Evolutionary conservation across 2,113 vertebrate species (phyloP), one percentile per base, ranked within the genome.

Genomic region (Myiozetetes cayanensis): DNA sequence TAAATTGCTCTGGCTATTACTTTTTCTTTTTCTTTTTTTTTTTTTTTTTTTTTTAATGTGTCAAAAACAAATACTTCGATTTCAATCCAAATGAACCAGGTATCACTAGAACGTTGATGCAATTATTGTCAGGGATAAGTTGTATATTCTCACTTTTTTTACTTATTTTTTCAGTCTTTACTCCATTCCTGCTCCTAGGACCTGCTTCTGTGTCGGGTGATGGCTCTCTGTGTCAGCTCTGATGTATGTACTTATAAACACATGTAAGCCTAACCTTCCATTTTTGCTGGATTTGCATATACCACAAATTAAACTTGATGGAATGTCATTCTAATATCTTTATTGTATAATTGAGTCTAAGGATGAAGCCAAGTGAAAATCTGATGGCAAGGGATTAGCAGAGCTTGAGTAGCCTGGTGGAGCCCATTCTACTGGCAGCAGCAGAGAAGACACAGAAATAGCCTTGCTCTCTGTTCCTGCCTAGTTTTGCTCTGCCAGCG

Each of bases 181-280:
- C 27, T 75, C 43, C 12, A 41, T 72, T 87, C 43, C 14, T 65
- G 13, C 13, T 84, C 30, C 23, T 52, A 50, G 5, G 49, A 67
- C 30, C 39, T 59, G 13, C 8, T 41, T 30, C 49, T 52, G 8
- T 44, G 46, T 2, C 9, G 28, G 16, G 4, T 61, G 76, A 19
- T 2, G 3, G 5, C 24, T 82, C 14, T 47, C 46, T 62, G 5
- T 44, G 53, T 52, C 10, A 2, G 6, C 44, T 73, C 25, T 23
- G 31, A 27, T 17, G 4, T 28, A 14, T 0, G 0, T 56, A 18
- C 14, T 63, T 35, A 43, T 2, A 89, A 74, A 65, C 7, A 35
- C 31, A 53, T 6, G 4, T 9, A 72, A 47, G 27, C 23, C 4
- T 28, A 31, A 53, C 10, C 14, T 72, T 78, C 39, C 9, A 3